Conservation (phyloP, 2,797 vertebrate genomes). For the Takifugu rubripes region DNA sequence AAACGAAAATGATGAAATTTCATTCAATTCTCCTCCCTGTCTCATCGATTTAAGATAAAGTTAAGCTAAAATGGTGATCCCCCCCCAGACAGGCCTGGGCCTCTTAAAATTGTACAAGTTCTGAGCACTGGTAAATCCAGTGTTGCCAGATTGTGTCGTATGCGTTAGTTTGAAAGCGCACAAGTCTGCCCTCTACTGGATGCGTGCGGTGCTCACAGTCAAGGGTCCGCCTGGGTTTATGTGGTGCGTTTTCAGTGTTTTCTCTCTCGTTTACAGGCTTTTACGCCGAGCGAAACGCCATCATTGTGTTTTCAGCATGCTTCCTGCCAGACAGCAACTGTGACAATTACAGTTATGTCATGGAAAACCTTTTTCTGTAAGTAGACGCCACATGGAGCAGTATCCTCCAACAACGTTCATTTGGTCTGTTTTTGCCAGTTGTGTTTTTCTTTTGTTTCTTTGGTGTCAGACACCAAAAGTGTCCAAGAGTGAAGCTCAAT, state of each 20-base stretch:
- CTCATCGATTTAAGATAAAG: too few relatives aligned
- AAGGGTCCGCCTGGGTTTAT: too few relatives aligned
- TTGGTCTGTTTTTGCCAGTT: too few relatives aligned
- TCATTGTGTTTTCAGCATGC: constrained; percentile 97
- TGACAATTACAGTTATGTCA: constrained; percentile 94
- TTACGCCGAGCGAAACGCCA: constrained; percentile 93
- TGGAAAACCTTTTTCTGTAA: constrained; percentile 99
- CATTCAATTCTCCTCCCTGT: not conserved
- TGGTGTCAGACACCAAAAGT: too few relatives aligned
- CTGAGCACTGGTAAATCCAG: too few relatives aligned
- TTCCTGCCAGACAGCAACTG: constrained; percentile 95
- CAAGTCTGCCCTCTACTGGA: not conserved
- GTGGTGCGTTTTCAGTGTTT: not conserved
- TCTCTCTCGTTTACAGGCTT: constrained; percentile 79
- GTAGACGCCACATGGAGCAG: constrained; percentile 50
- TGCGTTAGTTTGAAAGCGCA: not conserved
- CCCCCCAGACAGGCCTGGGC: too few relatives aligned
- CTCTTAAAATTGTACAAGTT: too few relatives aligned
- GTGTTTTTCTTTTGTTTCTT: too few relatives aligned
- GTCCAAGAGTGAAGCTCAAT: too few relatives aligned
- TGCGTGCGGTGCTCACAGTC: not conserved
- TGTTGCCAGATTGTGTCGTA: not conserved
- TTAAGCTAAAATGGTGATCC: too few relatives aligned
- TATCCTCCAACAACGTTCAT: too few relatives aligned
- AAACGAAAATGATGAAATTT: constrained; percentile 8